Evolutionary conservation across 1,140 invertebrate genomes (phyloP), one percentile per base, ranked within the genome.

Genomic region (Ericerus pela): DNA sequence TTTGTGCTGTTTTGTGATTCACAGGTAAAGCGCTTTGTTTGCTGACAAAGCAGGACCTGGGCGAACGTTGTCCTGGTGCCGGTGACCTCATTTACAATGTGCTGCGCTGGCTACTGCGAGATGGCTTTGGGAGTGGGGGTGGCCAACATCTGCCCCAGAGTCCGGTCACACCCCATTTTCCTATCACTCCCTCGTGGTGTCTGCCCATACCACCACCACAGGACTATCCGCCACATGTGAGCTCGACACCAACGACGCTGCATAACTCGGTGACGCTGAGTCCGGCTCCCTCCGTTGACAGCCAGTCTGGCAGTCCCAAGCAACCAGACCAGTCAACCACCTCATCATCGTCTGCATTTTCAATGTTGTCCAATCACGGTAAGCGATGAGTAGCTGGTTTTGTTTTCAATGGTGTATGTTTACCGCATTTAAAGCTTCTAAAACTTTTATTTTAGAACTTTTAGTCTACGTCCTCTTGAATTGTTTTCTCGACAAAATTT

Each of bases 71-170:
- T 61, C 89, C 90, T 0, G 85, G 88, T 0, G 88, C 88, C 16
- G 92, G 92, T 0, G 91, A 96, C 67, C 82, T 96, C 6, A 72
- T 96, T 53, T 89, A 90, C 73, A 96, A 96, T 71, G 87, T 90
- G 2, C 76, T 96, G 20, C 85, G 89, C 62, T 82, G 92, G 72
- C 73, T 95, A 10, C 81, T 89, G 29, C 77, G 85, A 2, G 86
- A 90, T 64, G 82, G 82, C 38, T 85, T 85, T 3, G 84, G 79
- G 52, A 86, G 84, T 59, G 85, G 85, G 2, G 78, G 88, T 8
- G 88, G 86, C 1, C 85, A 87, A 20, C 82, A 82, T 47, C 70
- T 89, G 51, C 86, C 87, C 3, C 84, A 79, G 53, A 88, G 84
- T 59, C 87, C 87, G 2, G 79, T 89, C 5, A 90, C 87, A 1